Evolutionary conservation across 2,797 vertebrate genomes (phyloP).

Genomic region (Uromys caudimaculatus): DNA sequence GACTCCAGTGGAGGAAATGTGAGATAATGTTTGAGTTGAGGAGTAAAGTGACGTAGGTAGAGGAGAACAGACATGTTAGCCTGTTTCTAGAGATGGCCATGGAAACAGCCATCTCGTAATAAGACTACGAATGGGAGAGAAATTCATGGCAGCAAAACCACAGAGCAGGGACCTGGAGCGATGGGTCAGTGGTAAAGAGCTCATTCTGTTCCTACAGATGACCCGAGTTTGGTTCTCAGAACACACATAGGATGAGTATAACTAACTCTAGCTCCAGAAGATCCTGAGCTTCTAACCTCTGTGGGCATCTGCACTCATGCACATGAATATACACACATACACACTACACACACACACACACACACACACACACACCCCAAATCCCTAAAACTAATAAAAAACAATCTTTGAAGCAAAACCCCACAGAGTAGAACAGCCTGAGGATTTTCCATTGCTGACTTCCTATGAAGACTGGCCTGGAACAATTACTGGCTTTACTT

Average conservation of each 20-base stretch:
- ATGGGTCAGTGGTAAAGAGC: background rate
- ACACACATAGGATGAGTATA: background rate
- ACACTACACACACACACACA: background rate
- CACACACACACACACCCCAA: background rate
- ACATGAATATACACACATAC: background rate
- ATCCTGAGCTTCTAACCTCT: background rate
- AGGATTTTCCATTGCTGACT: background rate
- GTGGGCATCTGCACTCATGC: background rate
- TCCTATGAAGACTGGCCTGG: background rate
- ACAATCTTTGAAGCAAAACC: background rate
- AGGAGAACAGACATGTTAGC: constrained; percentile 1
- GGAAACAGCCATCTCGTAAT: background rate
- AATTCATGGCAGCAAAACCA: constrained; percentile 3
- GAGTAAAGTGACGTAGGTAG: background rate
- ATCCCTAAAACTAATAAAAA: background rate
- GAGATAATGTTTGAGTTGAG: constrained; percentile 15
- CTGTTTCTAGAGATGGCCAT: background rate
- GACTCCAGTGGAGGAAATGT: constrained; percentile 43
- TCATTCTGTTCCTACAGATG: background rate
- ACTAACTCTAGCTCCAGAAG: background rate
- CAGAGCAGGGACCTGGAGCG: background rate
- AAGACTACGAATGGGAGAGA: constrained; percentile 50
- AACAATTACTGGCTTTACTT: background rate
- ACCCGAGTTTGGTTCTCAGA: background rate
- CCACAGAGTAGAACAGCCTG: background rate